phyloP scores from a whole-genome alignment of 2,797 vertebrate genomes.

The Pangasius larnaudii region DNA sequence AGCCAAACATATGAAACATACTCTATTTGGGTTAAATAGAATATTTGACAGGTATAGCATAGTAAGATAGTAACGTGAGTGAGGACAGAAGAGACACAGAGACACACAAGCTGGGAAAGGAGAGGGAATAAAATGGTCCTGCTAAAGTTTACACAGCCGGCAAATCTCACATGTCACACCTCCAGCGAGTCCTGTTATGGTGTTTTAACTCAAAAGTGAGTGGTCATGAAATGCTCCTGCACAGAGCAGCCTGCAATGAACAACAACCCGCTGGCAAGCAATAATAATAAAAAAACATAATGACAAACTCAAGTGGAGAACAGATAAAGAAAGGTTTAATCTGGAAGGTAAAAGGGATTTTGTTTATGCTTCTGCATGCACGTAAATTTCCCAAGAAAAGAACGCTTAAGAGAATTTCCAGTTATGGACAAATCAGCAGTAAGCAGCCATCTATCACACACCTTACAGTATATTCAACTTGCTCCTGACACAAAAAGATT shows the following conservation, averaged over 20 bases:
- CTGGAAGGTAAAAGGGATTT: neutral
- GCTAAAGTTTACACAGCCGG: conserved; percentile 58
- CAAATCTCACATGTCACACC: conserved; percentile 51
- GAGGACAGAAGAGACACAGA: neutral
- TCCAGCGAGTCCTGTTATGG: conserved; percentile 43
- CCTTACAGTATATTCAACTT: neutral
- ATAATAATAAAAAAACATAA: conserved; percentile 22
- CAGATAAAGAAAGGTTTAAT: conserved; percentile 2
- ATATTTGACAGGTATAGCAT: neutral
- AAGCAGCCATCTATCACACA: neutral
- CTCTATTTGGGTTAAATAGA: neutral
- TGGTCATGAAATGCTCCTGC: conserved; percentile 37
- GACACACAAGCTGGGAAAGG: conserved; percentile 2
- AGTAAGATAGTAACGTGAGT: neutral
- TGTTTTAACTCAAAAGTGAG: conserved; percentile 36
- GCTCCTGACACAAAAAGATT: neutral
- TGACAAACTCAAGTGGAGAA: conserved; percentile 35
- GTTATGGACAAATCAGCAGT: neutral
- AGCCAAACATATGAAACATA: neutral
- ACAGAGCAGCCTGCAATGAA: conserved; percentile 32
- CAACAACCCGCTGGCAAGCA: conserved; percentile 29
- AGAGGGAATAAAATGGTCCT: neutral
- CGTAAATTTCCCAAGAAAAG: neutral
- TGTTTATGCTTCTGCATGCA: neutral
- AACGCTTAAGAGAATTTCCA: neutral